phyloP scores from a whole-genome alignment of 2,113 vertebrate genomes.

The Okapia johnstoni region DNA sequence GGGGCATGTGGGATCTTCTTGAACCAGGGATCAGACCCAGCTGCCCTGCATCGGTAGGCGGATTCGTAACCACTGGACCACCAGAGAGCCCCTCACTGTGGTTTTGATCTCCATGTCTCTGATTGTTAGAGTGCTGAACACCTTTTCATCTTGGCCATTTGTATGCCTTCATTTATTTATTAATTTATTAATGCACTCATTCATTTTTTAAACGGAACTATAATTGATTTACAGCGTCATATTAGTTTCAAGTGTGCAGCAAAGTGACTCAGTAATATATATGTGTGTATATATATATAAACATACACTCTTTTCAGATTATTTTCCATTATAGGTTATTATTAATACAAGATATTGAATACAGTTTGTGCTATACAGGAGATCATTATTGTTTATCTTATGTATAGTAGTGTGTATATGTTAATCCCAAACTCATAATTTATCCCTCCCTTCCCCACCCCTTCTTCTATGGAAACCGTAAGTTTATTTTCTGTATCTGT shows the following conservation, averaged over 20 bases:
- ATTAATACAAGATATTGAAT: not conserved
- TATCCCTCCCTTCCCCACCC: not conserved
- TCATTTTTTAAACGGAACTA: not conserved
- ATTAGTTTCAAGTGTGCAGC: not conserved
- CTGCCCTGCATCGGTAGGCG: accelerated
- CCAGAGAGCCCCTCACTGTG: not conserved
- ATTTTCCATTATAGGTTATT: not conserved
- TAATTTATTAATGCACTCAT: not conserved
- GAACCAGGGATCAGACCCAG: not conserved
- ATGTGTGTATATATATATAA: not conserved
- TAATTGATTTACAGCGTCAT: not conserved
- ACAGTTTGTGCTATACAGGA: not conserved
- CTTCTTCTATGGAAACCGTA: not conserved
- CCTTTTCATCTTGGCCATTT: not conserved
- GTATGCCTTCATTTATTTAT: not conserved
- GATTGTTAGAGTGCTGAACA: not conserved
- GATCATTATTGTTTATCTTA: not conserved
- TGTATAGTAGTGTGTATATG: not conserved
- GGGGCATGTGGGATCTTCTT: not conserved
- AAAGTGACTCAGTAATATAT: not conserved
- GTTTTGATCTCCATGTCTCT: not conserved
- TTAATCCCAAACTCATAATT: not conserved
- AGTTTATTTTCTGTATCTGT: not conserved
- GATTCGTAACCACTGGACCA: not conserved
- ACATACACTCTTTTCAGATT: not conserved